Evolutionary conservation across 2,797 vertebrate genomes (phyloP).

Genomic region (Cyclopterus lumpus): DNA sequence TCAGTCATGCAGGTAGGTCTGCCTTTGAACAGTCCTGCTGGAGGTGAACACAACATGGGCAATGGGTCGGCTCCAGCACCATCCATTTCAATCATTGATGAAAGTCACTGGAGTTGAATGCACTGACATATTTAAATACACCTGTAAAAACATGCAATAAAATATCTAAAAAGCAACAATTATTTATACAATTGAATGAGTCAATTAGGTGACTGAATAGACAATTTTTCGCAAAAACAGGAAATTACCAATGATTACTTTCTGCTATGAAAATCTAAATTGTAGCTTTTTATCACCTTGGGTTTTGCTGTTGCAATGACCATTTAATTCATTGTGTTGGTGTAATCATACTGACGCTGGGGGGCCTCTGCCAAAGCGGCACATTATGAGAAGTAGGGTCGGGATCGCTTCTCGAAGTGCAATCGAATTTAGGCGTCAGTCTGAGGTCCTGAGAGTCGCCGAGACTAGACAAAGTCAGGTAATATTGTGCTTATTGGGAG

Average conservation of each 20-base stretch:
- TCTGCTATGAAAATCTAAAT: neutral
- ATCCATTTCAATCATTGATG: slow-evolving; percentile 23
- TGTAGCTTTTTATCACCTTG: neutral
- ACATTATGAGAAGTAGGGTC: neutral
- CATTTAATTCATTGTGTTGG: neutral
- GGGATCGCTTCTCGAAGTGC: neutral
- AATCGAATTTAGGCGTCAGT: neutral
- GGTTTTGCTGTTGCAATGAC: neutral
- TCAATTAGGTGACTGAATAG: neutral
- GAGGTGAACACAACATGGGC: slow-evolving; percentile 6
- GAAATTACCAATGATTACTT: neutral
- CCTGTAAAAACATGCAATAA: neutral
- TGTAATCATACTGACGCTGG: neutral
- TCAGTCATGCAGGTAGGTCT: neutral
- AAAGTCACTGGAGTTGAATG: neutral
- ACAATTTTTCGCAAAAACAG: neutral
- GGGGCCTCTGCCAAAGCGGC: neutral
- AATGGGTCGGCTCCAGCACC: slow-evolving; percentile 4
- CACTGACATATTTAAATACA: slow-evolving; percentile 3
- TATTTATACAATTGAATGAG: neutral
- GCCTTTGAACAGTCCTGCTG: slow-evolving; percentile 14
- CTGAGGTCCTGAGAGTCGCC: neutral
- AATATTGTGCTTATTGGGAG: neutral
- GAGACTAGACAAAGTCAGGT: neutral
- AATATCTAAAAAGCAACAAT: neutral